Conservation (phyloP, 2,797 vertebrate species). For the Takifugu rubripes region DNA sequence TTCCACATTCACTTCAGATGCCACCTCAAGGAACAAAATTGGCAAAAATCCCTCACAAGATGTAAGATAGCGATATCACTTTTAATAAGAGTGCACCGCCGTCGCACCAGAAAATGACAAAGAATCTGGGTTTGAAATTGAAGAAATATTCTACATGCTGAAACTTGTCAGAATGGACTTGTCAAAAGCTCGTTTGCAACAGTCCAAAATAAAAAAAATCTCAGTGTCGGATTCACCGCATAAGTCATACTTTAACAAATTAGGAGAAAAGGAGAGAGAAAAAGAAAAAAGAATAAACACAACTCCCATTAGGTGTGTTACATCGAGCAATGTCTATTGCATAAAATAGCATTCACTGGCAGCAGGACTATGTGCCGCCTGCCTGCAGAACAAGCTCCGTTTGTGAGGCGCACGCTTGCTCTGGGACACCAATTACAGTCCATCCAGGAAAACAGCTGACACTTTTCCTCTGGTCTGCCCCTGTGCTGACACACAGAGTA, state of each 20-base stretch:
- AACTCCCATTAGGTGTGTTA: conserved; percentile 42
- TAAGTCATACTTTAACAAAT: not conserved
- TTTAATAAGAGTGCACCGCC: no score
- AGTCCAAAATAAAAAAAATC: not conserved
- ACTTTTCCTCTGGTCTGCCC: conserved; percentile 55
- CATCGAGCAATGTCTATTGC: conserved; percentile 39
- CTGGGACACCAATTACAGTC: conserved; percentile 65
- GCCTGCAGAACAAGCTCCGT: conserved; percentile 44
- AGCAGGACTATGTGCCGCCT: conserved; percentile 36
- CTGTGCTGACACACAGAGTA: conserved; percentile 51
- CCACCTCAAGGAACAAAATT: no score
- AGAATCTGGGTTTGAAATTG: not conserved
- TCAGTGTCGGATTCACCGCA: not conserved
- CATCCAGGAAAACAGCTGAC: conserved; percentile 46
- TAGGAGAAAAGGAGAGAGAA: not conserved
- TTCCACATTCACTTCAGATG: no score
- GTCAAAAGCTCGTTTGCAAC: not conserved
- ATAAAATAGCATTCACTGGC: conserved; percentile 46
- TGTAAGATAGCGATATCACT: no score
- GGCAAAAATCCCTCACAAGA: no score
- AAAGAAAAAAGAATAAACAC: conserved; percentile 12
- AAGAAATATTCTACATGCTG: not conserved
- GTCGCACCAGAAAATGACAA: no score
- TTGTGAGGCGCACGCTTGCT: conserved; percentile 44
- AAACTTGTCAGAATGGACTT: not conserved